Base-by-base conservation (phyloP, 2,888 invertebrate genomes). In the Pseudoips prasinana region DNA sequence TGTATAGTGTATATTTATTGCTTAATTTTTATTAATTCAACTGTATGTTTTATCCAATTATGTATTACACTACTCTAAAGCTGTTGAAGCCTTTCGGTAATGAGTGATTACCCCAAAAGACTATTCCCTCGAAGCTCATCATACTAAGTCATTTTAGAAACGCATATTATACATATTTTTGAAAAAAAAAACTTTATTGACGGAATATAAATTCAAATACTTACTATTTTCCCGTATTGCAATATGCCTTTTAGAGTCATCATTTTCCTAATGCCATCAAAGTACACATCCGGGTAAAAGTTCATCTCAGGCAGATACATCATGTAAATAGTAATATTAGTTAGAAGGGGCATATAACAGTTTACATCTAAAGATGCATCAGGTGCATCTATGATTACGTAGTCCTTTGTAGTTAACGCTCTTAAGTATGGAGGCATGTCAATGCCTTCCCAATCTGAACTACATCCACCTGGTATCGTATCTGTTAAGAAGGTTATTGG, bases 381-480 rank as follows among this genome's bases (percentile, higher is more conserved):
- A 25, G 91, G 86, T 2, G 86, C 87, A 29, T 91, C 90, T 1
- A 94, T 89, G 8, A 63, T 69, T 4, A 93, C 81, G 28, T 73
- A 76, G 10, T 76, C 64, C 26, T 14, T 14, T 14, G 14, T 14
- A 14, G 14, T 14, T 14, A 5, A 3, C 14, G 5, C 14, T 14
- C 5, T 14, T 14, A 14, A 5, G 14, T 3, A 14, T 14, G 14
- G 14, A 5, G 14, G 5, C 5, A 14, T 14, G 5, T 14, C n/a
- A n/a, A n/a, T 14, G 14, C 2, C 14, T 3, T 14, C 14, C 14
- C 14, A 14, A 57, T 93, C 93, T 90, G 93, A 89, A 61, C 94
- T 95, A 66, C 95, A 95, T 8, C 94, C 95, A 22, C 95, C 95
- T 8, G 95, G 94, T 47, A 94, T 80, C 0, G 95, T 95, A 66